Evolutionary conservation across 2,797 vertebrate species (phyloP), one percentile per base, ranked within the genome.

Genomic region (Menidia menidia): DNA sequence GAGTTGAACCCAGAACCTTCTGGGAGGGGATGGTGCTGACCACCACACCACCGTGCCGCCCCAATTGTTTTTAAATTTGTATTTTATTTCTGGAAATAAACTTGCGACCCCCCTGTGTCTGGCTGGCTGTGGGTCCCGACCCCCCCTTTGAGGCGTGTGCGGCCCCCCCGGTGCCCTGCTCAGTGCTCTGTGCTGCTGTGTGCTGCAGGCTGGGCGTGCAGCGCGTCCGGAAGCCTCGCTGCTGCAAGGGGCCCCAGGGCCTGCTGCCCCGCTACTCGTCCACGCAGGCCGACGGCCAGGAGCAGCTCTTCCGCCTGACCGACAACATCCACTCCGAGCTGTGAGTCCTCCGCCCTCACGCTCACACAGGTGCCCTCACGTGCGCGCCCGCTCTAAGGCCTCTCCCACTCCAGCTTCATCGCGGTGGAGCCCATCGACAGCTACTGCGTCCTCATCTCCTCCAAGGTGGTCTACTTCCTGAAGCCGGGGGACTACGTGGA

Each of bases 401-500:
- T 47, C 6, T 19, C 69, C 6, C 43, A 3, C 54, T 0, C 0
- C 84, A 99, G 98, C 86, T 99, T 99, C 87, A 98, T 99, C 0
- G 98, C 97, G 0, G 96, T 96, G 80, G 98, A 99, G 87, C 93
- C 94, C 68, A 97, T 96, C 0, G 97, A 98, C 89, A 96, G 92
- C 80, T 98, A 96, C 82, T 97, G 95, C 0, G 97, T 99, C 68
- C 95, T 99, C 78, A 99, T 99, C 91, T 99, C 98, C 71, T 99
- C 97, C 39, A 97, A 96, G 84, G 96, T 95, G 0, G 97, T 98
- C 15, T 99, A 99, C 82, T 99, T 99, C 90, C 94, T 99, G 11
- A 97, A 94, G 73, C 95, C 94, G 0, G 95, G 96, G 0, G 96
- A 98, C 12, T 95, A 87, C 0, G 90, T 93, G 0, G 97, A 99